Evolutionary conservation across 92 coral and sea anemone species (phyloP), one percentile per base, ranked within the genome.

Genomic region (Epizoanthus stellaris): DNA sequence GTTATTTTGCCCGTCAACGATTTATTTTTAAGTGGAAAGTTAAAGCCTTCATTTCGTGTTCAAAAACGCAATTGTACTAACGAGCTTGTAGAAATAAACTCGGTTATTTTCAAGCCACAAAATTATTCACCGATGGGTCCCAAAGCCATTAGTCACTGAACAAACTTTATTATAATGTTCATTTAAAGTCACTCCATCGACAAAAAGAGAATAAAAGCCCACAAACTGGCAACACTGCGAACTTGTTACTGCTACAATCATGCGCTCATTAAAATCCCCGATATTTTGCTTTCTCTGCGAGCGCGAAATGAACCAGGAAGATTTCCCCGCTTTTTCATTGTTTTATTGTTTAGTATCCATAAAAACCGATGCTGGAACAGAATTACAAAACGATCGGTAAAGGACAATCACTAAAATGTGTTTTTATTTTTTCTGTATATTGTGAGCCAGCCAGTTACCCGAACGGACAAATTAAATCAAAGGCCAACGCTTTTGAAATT

Each of bases 161-260:
- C 19, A 62, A 19, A 42, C 16, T 38, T 58, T 62, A 21, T 42
- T 19, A 9, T 25, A 63, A 25, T 79, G 83, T 79, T 79, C 83
- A 61, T 79, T 77, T 79, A n/a, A 79, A 79, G 71, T 61, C 65
- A 40, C 67, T 61, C 19, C 25, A n/a, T 62, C 11, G 56, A 5
- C n/a, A 4, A 19, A 43, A 19, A n/a, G 14, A 17, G 14, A 42
- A 16, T 3, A 77, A 36, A 30, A 30, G 0, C 10, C 8, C 9
- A 42, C 45, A 39, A 10, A 11, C 23, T 56, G 25, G 52, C 42
- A 42, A 38, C 14, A 9, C 56, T 52, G 56, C 3, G 56, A 2
- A 52, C 12, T 12, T 7, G 14, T 9, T 20, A 53, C 7, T 4
- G 15, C 17, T 21, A 21, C 45, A 42, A 9, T 4, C 25, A 43